Evolutionary conservation across 2,797 vertebrate species (phyloP).

Genomic region (Etheostoma nigrum): DNA sequence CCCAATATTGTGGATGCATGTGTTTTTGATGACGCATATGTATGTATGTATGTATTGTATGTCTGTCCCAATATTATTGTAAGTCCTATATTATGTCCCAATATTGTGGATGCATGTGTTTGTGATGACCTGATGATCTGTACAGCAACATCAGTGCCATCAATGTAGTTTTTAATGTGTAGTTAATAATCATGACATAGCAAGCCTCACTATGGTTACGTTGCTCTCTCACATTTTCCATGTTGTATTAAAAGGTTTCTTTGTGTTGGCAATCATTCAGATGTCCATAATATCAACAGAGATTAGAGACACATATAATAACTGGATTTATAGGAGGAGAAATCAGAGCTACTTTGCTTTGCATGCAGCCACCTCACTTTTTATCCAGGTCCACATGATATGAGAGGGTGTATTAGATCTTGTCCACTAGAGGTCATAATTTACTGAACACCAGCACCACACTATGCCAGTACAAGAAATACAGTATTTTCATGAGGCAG

Average conservation of each 20-base stretch:
- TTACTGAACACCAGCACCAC: slow-evolving; percentile 26
- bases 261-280: not conserved
- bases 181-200: not conserved
- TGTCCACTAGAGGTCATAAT: slow-evolving; percentile 65
- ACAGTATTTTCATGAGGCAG: slow-evolving; percentile 6
- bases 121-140: too few species aligned
- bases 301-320: not conserved
- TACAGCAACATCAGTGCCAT: not conserved
- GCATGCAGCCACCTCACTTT: not conserved
- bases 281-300: not conserved
- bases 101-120: too few species aligned
- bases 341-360: not conserved
- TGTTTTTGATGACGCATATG: too few species aligned
- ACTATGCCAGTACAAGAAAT: slow-evolving; percentile 1
- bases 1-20: too few species aligned
- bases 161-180: not conserved
- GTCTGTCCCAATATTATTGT: too few species aligned
- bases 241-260: not conserved
- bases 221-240: not conserved
- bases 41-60: too few species aligned
- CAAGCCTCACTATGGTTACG: not conserved
- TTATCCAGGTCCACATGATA: not conserved
- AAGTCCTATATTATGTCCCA: too few species aligned
- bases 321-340: not conserved
- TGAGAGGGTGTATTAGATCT: slow-evolving; percentile 8